Evolutionary conservation across 1,140 invertebrate species (phyloP).

Genomic region (Grapholita molesta): DNA sequence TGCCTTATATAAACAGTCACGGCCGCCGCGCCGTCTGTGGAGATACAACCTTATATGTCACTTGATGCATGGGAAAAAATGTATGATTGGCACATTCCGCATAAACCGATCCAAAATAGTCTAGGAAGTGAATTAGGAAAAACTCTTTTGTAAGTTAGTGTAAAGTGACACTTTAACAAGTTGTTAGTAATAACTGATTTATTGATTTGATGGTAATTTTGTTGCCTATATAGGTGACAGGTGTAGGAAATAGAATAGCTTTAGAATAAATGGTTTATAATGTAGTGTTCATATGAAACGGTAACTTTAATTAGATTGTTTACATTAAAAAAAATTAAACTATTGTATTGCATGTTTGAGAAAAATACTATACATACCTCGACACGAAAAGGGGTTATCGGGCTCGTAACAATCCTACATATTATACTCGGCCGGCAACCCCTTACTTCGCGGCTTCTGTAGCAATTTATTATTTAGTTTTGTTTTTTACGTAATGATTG

Average conservation of each 20-base stretch:
- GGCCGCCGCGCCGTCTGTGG: slow-evolving; percentile 13
- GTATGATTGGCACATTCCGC: slow-evolving; percentile 6
- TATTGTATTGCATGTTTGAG: too few species aligned
- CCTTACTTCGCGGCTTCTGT: too few species aligned
- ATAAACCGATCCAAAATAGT: background rate
- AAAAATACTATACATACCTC: too few species aligned
- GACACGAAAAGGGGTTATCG: too few species aligned
- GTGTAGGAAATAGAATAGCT: background rate
- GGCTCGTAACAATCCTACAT: too few species aligned
- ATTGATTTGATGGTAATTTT: background rate
- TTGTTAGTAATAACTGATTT: background rate
- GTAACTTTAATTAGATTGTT: too few species aligned
- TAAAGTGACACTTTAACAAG: background rate
- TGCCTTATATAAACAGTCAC: background rate
- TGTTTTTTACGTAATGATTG: too few species aligned
- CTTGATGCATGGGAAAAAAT: slow-evolving; percentile 9
- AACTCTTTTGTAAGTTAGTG: background rate
- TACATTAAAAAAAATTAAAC: too few species aligned
- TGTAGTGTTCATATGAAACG: too few species aligned
- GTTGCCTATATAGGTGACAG: background rate
- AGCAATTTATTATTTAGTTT: too few species aligned
- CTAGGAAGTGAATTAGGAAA: background rate
- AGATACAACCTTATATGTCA: background rate
- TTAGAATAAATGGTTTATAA: background rate
- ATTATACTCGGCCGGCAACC: too few species aligned